These are phyloP conservation scores for Hydriomena furcata DNA, from an alignment of 2,888 invertebrate species.

Conservation along the genomic window DNA sequence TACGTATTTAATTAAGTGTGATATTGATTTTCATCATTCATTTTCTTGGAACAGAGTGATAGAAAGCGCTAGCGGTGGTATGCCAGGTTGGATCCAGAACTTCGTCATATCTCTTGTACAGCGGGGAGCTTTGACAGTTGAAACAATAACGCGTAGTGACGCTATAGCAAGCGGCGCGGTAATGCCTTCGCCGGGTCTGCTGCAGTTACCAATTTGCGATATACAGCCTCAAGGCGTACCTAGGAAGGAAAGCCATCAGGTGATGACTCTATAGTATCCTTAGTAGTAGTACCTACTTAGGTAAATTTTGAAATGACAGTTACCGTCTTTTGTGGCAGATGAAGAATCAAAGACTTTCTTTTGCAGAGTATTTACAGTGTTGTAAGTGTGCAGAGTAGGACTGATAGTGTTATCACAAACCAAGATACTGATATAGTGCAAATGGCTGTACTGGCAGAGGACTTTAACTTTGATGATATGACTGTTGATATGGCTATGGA, in stretches of 20 bases:
- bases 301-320: no score
- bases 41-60: constrained; percentile 58
- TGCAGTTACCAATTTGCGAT: constrained; percentile 37
- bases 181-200: constrained; percentile 47
- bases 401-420: constrained; percentile 18
- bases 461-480: constrained; percentile 76
- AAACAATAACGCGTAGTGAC: constrained; percentile 56
- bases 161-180: constrained; percentile 54
- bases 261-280: no score
- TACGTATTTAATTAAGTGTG: neutral
- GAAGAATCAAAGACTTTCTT: neutral
- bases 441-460: constrained; percentile 75
- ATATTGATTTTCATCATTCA: no score
- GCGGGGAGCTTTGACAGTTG: constrained; percentile 73
- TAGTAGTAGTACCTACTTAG: no score
- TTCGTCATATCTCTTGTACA: constrained; percentile 84
- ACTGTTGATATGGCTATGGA: constrained; percentile 82
- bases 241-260: constrained; percentile 34
- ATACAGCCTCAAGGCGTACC: constrained; percentile 8
- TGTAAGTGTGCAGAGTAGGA: constrained; percentile 28
- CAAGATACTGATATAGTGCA: constrained; percentile 46
- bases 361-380: constrained; percentile 43
- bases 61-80: constrained; percentile 84
- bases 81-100: constrained; percentile 87
- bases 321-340: no score